Base-by-base conservation (phyloP, 2,113 vertebrate species). In the Telmatochromis sp. region DNA sequence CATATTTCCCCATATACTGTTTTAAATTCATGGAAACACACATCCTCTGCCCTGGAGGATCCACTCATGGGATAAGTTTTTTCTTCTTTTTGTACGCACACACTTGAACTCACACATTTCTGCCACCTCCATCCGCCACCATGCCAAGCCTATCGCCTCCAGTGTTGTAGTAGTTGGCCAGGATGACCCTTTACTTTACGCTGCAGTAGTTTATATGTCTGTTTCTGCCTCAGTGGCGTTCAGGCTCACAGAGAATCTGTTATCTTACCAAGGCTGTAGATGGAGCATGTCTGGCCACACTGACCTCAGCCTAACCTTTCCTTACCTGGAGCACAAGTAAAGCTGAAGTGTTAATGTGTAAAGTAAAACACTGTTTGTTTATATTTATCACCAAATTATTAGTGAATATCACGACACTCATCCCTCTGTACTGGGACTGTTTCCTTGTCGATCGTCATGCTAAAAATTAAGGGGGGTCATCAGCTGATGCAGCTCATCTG, bases 191-290 rank as follows among this genome's bases (percentile, higher is more conserved):
- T 94, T 91, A 19, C 90, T 94, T 92, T 92, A 85, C 79, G 88
- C 90, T 91, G 92, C 92, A 91, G 91, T 92, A 86, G 90, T 91
- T 94, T 92, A 92, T 93, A 89, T 89, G 91, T 92, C 93, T 92
- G 85, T 90, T 92, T 93, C 85, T 92, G 88, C 92, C 60, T 91
- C 82, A 80, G 37, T 75, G 90, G n/a, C 23, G 87, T 82, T 82
- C 53, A 3, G n/a, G 84, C 91, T 95, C 92, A 42, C 51, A 89
- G 89, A 91, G 87, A 91, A 91, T 91, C 82, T 85, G 89, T 90
- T 92, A 89, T 95, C 90, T 91, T 89, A 92, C 83, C 87, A 65
- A 75, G 87, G 45, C 84, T 90, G 87, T 50, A 91, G 91, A 87
- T 86, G 63, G 82, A 84, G 55, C 33, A 17, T 93, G 68, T 89